Evolutionary conservation across 2,888 invertebrate genomes (phyloP).

Genomic region (Tiphia femorata): DNA sequence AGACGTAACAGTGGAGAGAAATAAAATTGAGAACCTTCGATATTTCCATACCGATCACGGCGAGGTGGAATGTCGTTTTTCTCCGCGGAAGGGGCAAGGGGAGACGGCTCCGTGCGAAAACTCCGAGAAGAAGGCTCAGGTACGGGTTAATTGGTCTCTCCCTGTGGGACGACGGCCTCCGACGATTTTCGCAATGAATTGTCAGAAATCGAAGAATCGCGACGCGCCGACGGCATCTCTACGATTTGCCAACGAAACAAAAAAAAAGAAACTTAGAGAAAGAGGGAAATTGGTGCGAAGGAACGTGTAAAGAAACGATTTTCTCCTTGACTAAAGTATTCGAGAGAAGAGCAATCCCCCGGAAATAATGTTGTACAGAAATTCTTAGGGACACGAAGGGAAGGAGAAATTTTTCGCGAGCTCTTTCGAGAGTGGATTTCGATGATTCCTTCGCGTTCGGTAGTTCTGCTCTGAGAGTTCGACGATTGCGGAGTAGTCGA

Average conservation of each 20-base stretch:
- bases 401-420: no score
- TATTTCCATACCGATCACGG: constrained; percentile 66
- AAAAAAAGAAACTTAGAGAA: constrained; percentile 19
- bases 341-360: no score
- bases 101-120: constrained; percentile 20
- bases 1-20: constrained; percentile 36
- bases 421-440: background rate
- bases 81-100: constrained; percentile 23
- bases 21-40: constrained; percentile 58
- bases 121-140: no score
- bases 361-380: no score
- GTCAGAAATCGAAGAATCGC: constrained; percentile 29
- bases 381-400: no score
- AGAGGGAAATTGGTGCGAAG: constrained; percentile 25
- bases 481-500: no score
- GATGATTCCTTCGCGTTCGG: background rate
- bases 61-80: constrained; percentile 57
- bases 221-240: constrained; percentile 21
- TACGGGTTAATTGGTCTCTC: no score
- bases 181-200: constrained; percentile 18
- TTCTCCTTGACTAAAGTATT: no score
- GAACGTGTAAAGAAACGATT: no score
- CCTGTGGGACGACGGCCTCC: no score
- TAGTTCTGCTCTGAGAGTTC: background rate
- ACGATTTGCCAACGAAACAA: constrained; percentile 44